phyloP scores from a whole-genome alignment of 2,113 vertebrate species.

The Percopsis transmontana region DNA sequence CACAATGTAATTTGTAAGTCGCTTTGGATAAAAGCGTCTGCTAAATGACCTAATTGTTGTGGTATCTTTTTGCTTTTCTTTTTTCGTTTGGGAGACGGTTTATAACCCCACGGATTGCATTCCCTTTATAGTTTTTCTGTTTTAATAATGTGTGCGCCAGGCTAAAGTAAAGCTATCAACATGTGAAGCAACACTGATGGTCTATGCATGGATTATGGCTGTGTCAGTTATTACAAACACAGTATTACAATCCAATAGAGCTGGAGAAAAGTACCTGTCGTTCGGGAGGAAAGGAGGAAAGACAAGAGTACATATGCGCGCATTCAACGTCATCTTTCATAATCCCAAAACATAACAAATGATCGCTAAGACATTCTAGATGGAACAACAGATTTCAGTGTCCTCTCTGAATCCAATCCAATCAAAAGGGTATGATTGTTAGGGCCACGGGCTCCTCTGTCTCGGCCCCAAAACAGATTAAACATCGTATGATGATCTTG shows the following conservation, averaged over 20 bases:
- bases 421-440: conserved; percentile 69
- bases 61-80: too few species aligned
- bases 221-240: background rate
- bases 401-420: conserved; percentile 62
- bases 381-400: conserved; percentile 65
- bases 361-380: conserved; percentile 59
- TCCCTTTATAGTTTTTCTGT: too few species aligned
- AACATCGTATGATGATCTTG: conserved; percentile 21
- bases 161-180: background rate
- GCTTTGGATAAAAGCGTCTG: too few species aligned
- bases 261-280: background rate
- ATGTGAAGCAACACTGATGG: background rate
- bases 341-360: conserved; percentile 68
- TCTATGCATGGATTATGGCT: background rate
- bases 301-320: background rate
- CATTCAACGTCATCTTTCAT: conserved; percentile 48
- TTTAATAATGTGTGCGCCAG: too few species aligned
- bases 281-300: background rate
- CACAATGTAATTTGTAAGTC: too few species aligned
- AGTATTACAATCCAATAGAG: background rate
- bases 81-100: too few species aligned
- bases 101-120: too few species aligned
- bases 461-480: conserved; percentile 55
- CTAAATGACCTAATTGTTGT: too few species aligned
- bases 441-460: conserved; percentile 44